Evolutionary conservation across 1,140 invertebrate species (phyloP).

Genomic region (Eriocheir sinensis): DNA sequence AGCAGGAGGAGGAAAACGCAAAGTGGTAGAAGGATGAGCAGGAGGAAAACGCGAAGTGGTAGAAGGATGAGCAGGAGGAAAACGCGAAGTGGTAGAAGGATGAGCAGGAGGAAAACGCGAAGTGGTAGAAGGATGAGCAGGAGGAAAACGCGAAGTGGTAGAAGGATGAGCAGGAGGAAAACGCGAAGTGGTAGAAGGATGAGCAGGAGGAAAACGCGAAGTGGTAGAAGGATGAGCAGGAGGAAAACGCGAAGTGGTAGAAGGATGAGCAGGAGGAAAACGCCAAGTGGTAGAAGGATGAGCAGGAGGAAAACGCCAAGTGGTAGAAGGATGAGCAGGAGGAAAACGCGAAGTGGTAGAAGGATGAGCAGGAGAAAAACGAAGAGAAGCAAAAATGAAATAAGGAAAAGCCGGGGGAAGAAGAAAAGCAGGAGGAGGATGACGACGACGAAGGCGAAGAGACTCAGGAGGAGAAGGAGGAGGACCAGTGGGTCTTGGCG

Average conservation of each 20-base stretch:
- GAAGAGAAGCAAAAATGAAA: background rate
- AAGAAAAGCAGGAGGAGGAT: background rate
- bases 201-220: too few species aligned
- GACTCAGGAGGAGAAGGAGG: background rate
- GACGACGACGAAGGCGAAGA: background rate
- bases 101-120: background rate
- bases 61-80: background rate
- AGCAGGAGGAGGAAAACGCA: too few species aligned
- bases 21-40: background rate
- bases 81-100: too few species aligned
- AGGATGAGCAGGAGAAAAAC: background rate
- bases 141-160: background rate
- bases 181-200: background rate
- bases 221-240: background rate
- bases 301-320: background rate
- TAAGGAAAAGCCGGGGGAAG: background rate
- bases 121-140: background rate
- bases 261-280: background rate
- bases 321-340: background rate
- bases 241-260: background rate
- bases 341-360: background rate
- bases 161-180: background rate
- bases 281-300: background rate
- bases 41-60: background rate
- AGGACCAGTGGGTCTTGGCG: background rate